A percentile compares a stretch with the other conserved stretches of the same genome.
phyloP scores from a whole-genome alignment of 2,113 vertebrate genomes.

The Martes martes region DNA sequence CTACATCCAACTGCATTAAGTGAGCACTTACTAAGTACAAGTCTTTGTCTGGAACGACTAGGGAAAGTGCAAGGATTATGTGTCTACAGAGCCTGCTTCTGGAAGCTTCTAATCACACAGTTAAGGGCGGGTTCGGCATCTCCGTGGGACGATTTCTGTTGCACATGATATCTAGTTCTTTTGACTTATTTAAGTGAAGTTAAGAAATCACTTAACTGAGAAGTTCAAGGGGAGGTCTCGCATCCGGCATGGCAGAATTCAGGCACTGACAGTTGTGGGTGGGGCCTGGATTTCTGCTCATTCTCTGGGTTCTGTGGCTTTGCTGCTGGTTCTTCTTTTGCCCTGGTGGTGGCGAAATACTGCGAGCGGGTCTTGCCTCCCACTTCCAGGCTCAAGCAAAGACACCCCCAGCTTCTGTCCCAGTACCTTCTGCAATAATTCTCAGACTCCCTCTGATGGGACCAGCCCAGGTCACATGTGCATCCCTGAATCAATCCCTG shows the following conservation, averaged over 20 bases:
- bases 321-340: not conserved
- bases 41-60: accelerated
- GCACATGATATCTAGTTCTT: not conserved
- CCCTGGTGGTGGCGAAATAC: accelerated
- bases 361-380: accelerated
- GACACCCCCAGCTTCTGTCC: too few relatives aligned
- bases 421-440: not conserved
- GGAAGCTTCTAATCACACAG: not conserved
- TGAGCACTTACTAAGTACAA: not conserved
- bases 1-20: not conserved
- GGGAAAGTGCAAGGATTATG: accelerated
- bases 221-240: not conserved
- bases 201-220: not conserved
- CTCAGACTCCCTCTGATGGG: not conserved
- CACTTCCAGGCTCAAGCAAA: not conserved
- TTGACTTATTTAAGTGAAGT: not conserved
- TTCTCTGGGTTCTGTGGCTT: too few relatives aligned
- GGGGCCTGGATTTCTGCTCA: not conserved
- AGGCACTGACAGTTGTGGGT: accelerated
- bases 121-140: accelerated
- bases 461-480: not conserved
- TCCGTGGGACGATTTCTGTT: not conserved
- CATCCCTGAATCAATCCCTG: not conserved
- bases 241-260: not conserved
- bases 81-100: not conserved